phyloP scores from a whole-genome alignment of 2,113 vertebrate species.

The Motacilla alba region DNA sequence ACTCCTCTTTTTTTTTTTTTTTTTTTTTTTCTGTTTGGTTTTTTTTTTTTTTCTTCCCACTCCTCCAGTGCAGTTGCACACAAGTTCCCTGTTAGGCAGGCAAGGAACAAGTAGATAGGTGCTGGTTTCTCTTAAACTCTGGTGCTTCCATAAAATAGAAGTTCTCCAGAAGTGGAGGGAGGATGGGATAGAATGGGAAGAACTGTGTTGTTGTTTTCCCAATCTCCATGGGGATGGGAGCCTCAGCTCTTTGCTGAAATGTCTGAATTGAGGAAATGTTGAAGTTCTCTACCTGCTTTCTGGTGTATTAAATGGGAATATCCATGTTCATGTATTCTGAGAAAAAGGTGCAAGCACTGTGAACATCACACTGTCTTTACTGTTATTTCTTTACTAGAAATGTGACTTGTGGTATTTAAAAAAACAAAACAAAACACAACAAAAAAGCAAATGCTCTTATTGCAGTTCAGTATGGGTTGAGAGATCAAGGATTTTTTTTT shows the following conservation, averaged over 20 bases:
- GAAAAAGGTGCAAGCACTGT: neutral
- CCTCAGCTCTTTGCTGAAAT: neutral
- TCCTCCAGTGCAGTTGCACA: neutral
- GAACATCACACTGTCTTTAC: fast-evolving
- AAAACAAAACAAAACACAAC: neutral
- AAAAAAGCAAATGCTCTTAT: neutral
- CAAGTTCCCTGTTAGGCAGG: neutral
- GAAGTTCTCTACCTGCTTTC: neutral
- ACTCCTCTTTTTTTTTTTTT: neutral
- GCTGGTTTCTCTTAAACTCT: neutral
- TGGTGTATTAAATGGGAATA: neutral
- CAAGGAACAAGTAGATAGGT: neutral
- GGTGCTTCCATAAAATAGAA: neutral
- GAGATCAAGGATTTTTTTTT: neutral
- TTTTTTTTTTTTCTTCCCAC: too few species aligned
- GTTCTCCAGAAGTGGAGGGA: neutral
- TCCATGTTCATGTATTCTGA: neutral
- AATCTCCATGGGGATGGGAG: neutral
- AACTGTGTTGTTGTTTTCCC: neutral
- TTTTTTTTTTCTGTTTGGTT: too few species aligned
- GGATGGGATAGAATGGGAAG: neutral
- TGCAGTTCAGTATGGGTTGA: neutral
- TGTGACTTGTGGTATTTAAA: neutral
- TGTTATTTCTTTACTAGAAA: neutral
- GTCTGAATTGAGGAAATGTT: neutral